Evolutionary conservation across 1,140 invertebrate species (phyloP).

Genomic region (Euura saliciscinereae): DNA sequence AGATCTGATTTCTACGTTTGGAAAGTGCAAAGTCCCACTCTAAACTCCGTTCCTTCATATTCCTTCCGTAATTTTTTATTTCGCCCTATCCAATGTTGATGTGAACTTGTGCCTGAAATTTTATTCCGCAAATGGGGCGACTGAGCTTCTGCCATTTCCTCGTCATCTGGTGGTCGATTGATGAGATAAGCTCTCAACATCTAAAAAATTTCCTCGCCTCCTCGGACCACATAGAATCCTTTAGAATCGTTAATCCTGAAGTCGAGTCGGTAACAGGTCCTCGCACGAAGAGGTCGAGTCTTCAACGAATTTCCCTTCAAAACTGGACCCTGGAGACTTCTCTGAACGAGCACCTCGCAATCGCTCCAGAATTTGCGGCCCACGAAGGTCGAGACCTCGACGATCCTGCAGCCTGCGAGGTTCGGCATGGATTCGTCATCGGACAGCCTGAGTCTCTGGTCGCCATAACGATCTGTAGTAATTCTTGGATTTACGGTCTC

Average conservation of each 20-base stretch:
- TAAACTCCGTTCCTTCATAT: no score
- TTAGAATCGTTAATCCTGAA: slow-evolving; percentile 29
- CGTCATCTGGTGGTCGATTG: not conserved
- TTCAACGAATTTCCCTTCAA: slow-evolving; percentile 25
- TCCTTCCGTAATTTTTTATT: no score
- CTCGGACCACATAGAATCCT: not conserved
- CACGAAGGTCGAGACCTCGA: not conserved
- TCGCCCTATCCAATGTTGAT: not conserved
- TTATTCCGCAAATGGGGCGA: not conserved
- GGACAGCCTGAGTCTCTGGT: slow-evolving; percentile 37
- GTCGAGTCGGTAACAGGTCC: slow-evolving; percentile 16
- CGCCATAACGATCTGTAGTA: slow-evolving; percentile 53
- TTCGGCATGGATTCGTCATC: slow-evolving; percentile 31
- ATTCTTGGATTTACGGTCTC: slow-evolving; percentile 50
- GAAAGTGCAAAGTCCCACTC: no score
- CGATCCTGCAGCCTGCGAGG: slow-evolving; percentile 27
- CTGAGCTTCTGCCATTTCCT: not conserved
- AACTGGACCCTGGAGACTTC: slow-evolving; percentile 43
- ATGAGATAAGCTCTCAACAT: not conserved
- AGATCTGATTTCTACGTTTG: no score
- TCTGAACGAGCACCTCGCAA: slow-evolving; percentile 28
- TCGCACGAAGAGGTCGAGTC: slow-evolving; percentile 22
- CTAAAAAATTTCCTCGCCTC: not conserved
- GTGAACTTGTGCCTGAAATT: not conserved
- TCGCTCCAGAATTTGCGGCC: slow-evolving; percentile 26